Percentiles rank a stretch among this genome's conserved stretches.
phyloP scores from a whole-genome alignment of 2,113 vertebrate genomes.

The Thymallus thymallus region DNA sequence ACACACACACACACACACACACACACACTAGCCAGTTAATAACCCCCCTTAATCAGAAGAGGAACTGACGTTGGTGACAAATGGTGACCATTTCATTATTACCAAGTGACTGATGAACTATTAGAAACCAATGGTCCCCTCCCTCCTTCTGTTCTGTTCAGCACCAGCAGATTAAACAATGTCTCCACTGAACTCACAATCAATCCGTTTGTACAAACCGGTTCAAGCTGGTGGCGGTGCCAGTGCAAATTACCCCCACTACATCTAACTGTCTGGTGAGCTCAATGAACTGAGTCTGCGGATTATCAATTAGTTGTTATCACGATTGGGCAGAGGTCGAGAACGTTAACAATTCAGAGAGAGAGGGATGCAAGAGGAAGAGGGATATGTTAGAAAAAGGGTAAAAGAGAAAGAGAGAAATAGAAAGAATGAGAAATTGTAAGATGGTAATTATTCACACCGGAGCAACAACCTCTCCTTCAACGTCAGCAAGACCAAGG shows the following conservation, averaged over 20 bases:
- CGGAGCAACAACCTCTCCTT: too few relatives aligned
- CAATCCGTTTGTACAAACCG: constrained; percentile 2
- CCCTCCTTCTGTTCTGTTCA: background rate
- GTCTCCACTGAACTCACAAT: constrained; percentile 22
- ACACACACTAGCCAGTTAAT: too few relatives aligned
- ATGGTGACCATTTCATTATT: background rate
- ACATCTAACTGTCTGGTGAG: constrained; percentile 48
- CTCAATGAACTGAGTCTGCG: constrained; percentile 50
- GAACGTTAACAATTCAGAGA: constrained; percentile 35
- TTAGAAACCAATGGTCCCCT: background rate
- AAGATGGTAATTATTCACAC: background rate
- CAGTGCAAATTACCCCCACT: constrained; percentile 37
- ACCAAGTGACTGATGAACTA: background rate
- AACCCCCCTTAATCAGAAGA: too few relatives aligned
- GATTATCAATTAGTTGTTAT: constrained; percentile 57
- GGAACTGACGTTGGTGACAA: too few relatives aligned
- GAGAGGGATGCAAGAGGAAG: background rate
- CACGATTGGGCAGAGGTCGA: constrained; percentile 39
- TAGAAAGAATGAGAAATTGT: background rate
- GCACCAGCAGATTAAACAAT: background rate
- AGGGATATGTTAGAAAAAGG: background rate
- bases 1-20: too few relatives aligned
- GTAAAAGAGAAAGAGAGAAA: background rate
- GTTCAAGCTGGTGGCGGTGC: constrained; percentile 1
- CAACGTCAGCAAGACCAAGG: too few relatives aligned